Conservation (phyloP, 2,113 vertebrate species). For the Zosterops pallidus region DNA sequence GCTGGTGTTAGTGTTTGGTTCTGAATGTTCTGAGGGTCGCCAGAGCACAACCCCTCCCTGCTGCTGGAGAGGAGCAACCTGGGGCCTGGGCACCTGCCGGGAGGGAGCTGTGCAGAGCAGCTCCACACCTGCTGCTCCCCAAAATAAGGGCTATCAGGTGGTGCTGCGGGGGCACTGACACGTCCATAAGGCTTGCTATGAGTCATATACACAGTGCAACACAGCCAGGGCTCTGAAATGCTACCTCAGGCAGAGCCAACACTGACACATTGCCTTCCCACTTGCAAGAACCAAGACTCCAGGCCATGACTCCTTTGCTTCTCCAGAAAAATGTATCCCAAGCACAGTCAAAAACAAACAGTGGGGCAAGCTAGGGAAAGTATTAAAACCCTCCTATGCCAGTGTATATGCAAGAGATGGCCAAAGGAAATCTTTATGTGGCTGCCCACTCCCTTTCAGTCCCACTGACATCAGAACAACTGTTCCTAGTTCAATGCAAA, state of each 20-base stretch:
- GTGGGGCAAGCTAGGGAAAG: neutral
- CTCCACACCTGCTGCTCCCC: neutral
- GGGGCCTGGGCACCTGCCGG: neutral
- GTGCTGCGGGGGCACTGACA: neutral
- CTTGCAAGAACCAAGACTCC: neutral
- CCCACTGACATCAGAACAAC: neutral
- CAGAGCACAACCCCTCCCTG: fast-evolving
- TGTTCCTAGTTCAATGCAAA: neutral
- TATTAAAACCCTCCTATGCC: neutral
- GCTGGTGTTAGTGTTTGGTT: neutral
- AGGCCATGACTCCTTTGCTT: neutral
- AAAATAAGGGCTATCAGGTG: neutral
- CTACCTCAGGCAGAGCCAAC: fast-evolving
- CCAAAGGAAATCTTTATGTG: neutral
- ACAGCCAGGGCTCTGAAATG: neutral
- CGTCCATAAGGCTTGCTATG: fast-evolving
- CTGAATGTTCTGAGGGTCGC: neutral
- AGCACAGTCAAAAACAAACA: neutral
- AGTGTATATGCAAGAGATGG: neutral
- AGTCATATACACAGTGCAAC: neutral
- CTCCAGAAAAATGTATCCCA: neutral
- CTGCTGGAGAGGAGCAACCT: neutral
- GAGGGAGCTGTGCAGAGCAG: fast-evolving
- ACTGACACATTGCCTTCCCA: neutral
- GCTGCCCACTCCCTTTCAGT: neutral